Conservation (phyloP, 2,797 vertebrate genomes). For the Rhabdomys pumilio region DNA sequence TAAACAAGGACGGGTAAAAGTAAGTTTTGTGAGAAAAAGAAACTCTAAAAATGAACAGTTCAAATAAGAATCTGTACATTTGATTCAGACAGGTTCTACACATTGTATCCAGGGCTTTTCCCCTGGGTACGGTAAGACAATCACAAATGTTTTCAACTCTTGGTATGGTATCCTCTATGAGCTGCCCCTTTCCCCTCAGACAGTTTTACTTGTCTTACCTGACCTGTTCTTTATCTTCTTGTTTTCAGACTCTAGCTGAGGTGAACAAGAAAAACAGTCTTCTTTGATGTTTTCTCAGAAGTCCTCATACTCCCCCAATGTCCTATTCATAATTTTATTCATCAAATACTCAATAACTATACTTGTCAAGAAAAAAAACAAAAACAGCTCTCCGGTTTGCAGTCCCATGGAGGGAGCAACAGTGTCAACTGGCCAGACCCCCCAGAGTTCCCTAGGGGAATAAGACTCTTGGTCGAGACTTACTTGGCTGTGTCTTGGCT, state of each 20-base stretch:
- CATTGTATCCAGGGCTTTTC: background rate
- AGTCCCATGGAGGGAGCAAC: too few relatives aligned
- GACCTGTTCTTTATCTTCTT: background rate
- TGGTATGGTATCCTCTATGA: background rate
- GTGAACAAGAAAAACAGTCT: background rate
- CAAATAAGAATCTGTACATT: background rate
- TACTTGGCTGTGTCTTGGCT: too few relatives aligned
- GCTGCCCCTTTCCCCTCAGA: background rate
- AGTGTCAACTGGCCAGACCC: too few relatives aligned
- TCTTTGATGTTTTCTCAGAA: background rate
- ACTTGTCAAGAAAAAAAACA: background rate
- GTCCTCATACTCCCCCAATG: background rate
- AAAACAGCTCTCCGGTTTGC: too few relatives aligned
- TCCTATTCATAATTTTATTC: background rate
- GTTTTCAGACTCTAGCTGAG: background rate
- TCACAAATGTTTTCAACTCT: background rate
- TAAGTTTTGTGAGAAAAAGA: background rate
- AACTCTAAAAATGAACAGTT: slow-evolving; percentile 30
- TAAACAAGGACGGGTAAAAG: background rate
- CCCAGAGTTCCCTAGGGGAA: too few relatives aligned
- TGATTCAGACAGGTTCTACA: background rate
- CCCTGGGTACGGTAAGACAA: background rate
- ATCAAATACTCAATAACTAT: background rate
- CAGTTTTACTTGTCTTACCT: background rate
- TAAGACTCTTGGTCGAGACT: too few relatives aligned